These are phyloP conservation scores for Lasioglossum villosulum DNA, from an alignment of 2,888 invertebrate species.

Conservation along the genomic window DNA sequence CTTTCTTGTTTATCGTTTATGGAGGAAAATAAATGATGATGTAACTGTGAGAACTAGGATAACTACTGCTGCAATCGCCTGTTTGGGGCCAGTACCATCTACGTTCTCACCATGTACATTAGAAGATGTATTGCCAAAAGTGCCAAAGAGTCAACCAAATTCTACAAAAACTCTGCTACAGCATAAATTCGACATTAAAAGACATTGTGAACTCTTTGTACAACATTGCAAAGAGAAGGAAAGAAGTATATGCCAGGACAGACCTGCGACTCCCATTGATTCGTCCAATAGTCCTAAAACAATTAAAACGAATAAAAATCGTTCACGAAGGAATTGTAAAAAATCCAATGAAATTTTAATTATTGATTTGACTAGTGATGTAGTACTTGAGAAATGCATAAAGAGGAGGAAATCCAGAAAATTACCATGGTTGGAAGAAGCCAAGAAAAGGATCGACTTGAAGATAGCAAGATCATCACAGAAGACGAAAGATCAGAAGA, in stretches of 20 bases:
- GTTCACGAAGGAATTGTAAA: slow-evolving; percentile 65
- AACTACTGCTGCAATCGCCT: slow-evolving; percentile 73
- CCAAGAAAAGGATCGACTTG: slow-evolving; percentile 62
- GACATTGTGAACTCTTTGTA: slow-evolving; percentile 77
- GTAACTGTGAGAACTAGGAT: slow-evolving; percentile 76
- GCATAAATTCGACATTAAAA: slow-evolving; percentile 78
- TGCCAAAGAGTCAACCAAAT: slow-evolving; percentile 75
- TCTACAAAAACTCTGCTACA: slow-evolving; percentile 75
- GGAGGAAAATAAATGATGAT: slow-evolving; percentile 80
- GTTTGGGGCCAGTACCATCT: slow-evolving; percentile 75
- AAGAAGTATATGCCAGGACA: slow-evolving; percentile 39
- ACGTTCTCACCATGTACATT: slow-evolving; percentile 74
- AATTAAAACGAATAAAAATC: slow-evolving; percentile 59
- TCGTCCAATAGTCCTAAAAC: slow-evolving; percentile 58
- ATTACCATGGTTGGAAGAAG: slow-evolving; percentile 76
- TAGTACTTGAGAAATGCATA: slow-evolving; percentile 73
- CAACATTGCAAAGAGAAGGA: slow-evolving; percentile 71
- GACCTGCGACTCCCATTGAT: slow-evolving; percentile 37
- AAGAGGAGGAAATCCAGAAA: slow-evolving; percentile 72
- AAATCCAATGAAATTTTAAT: slow-evolving; percentile 76
- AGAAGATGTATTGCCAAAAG: slow-evolving; percentile 79
- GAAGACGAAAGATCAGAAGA: slow-evolving; percentile 50
- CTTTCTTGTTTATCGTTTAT: slow-evolving; percentile 80
- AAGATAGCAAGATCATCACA: slow-evolving; percentile 55
- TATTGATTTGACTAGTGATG: slow-evolving; percentile 80